A percentile compares a stretch with the other conserved stretches of the same genome.
Conservation (phyloP, 1,140 invertebrate genomes). For the Hypsibius dujardini region DNA sequence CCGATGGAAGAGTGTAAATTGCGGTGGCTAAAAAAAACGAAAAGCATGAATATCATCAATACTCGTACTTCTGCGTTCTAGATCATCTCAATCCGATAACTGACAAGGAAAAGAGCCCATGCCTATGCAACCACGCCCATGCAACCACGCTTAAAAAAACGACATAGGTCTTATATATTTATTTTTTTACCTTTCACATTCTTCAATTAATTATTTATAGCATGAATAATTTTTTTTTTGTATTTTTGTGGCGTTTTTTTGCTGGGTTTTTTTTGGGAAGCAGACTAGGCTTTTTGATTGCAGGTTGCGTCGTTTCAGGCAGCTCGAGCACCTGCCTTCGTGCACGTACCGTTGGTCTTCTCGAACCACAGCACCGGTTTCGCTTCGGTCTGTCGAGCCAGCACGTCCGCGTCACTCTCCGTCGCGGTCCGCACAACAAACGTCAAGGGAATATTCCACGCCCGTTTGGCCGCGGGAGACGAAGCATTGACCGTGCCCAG, state of each 20-base stretch:
- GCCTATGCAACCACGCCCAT: neutral
- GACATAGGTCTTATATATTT: slow-evolving; percentile 20
- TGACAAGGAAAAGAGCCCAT: no score
- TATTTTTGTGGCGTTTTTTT: no score
- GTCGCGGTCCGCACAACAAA: neutral
- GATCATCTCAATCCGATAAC: slow-evolving; percentile 19
- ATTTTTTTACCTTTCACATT: no score
- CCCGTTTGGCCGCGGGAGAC: neutral
- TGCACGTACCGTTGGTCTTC: slow-evolving; percentile 29
- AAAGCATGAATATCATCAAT: slow-evolving; percentile 22
- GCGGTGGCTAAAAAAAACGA: neutral
- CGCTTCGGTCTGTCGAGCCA: slow-evolving; percentile 38
- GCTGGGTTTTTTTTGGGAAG: no score
- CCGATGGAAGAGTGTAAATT: neutral
- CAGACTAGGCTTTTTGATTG: no score
- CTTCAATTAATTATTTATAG: no score
- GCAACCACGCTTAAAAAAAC: slow-evolving; percentile 10
- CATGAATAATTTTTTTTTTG: no score
- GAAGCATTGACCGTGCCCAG: neutral
- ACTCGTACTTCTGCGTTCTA: slow-evolving; percentile 32
- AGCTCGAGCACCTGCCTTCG: neutral
- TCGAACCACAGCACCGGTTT: slow-evolving; percentile 53
- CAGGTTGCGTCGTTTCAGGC: neutral
- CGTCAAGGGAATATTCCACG: neutral
- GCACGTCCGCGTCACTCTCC: neutral